phyloP scores from a whole-genome alignment of 2,113 vertebrate species.

The Eudyptes chrysolophus region DNA sequence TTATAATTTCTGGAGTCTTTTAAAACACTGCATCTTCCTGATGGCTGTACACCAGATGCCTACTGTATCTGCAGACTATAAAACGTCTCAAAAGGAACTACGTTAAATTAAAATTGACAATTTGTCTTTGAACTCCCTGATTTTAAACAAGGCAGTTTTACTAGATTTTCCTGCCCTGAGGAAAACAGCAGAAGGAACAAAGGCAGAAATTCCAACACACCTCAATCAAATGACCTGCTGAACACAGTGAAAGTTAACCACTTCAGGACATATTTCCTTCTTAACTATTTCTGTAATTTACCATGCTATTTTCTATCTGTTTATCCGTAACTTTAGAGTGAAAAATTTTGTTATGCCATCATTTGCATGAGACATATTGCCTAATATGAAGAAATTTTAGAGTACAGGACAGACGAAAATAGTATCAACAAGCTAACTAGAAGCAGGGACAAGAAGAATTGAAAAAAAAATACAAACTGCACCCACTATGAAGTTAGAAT shows the following conservation, averaged over 20 bases:
- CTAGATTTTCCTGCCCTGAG: constrained; percentile 69
- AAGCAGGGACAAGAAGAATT: neutral
- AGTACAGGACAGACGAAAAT: neutral
- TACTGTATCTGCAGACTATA: constrained; percentile 52
- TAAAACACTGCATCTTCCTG: constrained; percentile 51
- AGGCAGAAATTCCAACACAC: constrained; percentile 67
- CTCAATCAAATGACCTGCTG: constrained; percentile 45
- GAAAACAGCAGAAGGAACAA: constrained; percentile 69
- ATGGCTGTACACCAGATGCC: constrained; percentile 58
- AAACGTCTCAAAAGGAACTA: constrained; percentile 67
- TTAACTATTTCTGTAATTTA: constrained; percentile 13
- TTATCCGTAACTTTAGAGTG: neutral
- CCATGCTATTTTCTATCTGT: neutral
- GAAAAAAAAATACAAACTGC: neutral
- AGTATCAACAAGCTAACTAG: neutral
- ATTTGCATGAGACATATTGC: neutral
- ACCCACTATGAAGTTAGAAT: neutral
- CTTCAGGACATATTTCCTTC: neutral
- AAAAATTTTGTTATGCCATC: neutral
- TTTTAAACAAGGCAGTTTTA: constrained; percentile 69
- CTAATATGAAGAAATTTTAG: neutral
- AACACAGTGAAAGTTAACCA: constrained; percentile 65
- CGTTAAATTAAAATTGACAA: constrained; percentile 68
- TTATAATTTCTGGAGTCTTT: neutral
- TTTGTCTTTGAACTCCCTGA: constrained; percentile 69